Percentiles rank a stretch among this genome's conserved stretches.
Conservation (phyloP, 2,888 invertebrate genomes). For the Nomada fabriciana region DNA sequence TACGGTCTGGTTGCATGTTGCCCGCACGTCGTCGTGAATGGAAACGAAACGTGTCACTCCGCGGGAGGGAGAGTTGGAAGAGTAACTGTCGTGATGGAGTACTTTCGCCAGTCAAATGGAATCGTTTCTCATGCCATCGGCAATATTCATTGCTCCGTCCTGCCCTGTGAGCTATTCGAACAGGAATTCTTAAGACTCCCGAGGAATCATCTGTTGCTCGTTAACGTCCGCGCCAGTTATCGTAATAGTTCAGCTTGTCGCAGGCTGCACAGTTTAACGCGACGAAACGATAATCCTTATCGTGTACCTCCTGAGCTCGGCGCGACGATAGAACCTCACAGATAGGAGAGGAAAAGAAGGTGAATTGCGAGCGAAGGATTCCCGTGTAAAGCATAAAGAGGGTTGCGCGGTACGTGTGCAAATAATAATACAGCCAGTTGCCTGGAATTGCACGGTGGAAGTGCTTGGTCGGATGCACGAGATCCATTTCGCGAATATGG, state of each 20-base stretch:
- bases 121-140: not conserved
- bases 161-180: not conserved
- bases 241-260: not conserved
- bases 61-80: not conserved
- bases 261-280: not conserved
- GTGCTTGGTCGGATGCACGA: not conserved
- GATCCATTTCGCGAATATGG: conserved; percentile 22
- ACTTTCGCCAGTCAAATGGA: not conserved
- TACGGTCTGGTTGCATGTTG: conserved; percentile 27
- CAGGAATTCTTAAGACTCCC: not conserved
- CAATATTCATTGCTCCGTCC: not conserved
- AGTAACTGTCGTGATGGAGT: not conserved
- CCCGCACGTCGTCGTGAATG: conserved; percentile 33
- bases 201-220: not conserved
- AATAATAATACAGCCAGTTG: conserved; percentile 52
- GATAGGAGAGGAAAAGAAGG: conserved; percentile 8
- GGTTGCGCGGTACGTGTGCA: conserved; percentile 25
- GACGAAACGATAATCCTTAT: conserved; percentile 40
- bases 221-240: not conserved
- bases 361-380: conserved; percentile 22
- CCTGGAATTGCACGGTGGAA: conserved; percentile 21
- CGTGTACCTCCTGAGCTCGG: not conserved
- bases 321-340: not conserved
- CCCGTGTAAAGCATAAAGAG: conserved; percentile 16
- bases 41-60: conserved; percentile 28